A percentile compares a stretch with the other conserved stretches of the same genome.
phyloP scores from a whole-genome alignment of 1,140 invertebrate species.

The Phymastichus coffea region DNA sequence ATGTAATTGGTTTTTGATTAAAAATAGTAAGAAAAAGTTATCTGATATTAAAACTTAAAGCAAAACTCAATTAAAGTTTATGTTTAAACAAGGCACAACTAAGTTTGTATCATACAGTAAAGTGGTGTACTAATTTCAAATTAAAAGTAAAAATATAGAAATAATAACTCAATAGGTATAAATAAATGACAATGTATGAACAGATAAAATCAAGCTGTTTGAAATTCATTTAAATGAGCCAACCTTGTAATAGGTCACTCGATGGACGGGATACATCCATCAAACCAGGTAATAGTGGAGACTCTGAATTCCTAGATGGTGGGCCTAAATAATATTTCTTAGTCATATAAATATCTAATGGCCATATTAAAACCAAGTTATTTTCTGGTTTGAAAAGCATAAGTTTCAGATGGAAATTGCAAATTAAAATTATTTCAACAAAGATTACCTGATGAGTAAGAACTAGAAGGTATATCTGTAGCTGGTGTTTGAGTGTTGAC shows the following conservation, averaged over 20 bases:
- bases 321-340: constrained; percentile 55
- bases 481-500: constrained; percentile 83
- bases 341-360: neutral
- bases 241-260: constrained; percentile 60
- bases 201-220: no score
- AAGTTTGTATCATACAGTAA: no score
- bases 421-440: constrained; percentile 17
- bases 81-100: no score
- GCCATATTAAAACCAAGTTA: neutral
- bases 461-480: constrained; percentile 57
- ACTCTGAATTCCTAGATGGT: constrained; percentile 61
- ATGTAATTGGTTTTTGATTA: no score
- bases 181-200: no score
- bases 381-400: neutral
- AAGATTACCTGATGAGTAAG: constrained; percentile 60
- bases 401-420: no score
- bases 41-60: no score
- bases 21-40: no score
- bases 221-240: constrained; percentile 36
- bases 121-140: no score
- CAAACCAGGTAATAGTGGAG: constrained; percentile 60
- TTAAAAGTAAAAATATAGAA: no score
- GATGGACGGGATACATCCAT: constrained; percentile 61
- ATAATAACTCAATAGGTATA: no score
- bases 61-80: no score